Evolutionary conservation across 1,140 invertebrate genomes (phyloP).

Genomic region (Daktulosphaira vitifoliae): DNA sequence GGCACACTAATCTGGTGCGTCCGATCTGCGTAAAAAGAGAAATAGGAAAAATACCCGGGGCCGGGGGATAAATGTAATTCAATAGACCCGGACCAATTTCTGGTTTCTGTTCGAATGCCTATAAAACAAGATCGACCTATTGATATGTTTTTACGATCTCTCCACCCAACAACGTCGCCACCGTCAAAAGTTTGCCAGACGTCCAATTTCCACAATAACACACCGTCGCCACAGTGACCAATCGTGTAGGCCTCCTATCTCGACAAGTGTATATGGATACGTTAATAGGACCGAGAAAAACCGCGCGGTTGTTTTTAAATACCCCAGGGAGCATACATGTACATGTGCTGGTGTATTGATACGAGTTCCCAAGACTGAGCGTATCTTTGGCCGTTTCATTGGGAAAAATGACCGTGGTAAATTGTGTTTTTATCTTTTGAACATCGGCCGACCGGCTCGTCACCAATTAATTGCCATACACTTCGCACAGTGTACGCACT

Average conservation of each 20-base stretch:
- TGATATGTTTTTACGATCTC: conserved; percentile 29
- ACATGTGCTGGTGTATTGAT: too few relatives aligned
- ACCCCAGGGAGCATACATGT: conserved; percentile 6
- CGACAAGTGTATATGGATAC: too few relatives aligned
- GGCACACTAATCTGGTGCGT: too few relatives aligned
- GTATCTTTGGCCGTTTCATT: too few relatives aligned
- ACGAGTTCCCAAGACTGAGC: too few relatives aligned
- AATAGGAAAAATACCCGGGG: too few relatives aligned
- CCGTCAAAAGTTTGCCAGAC: neutral
- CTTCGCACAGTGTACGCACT: neutral
- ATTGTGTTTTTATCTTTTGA: conserved; percentile 32
- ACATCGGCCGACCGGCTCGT: neutral
- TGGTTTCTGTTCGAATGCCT: neutral
- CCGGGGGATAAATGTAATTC: too few relatives aligned
- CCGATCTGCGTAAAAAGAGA: too few relatives aligned
- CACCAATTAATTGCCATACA: conserved; percentile 22
- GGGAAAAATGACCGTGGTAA: neutral
- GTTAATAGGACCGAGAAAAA: neutral
- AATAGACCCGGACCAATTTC: too few relatives aligned
- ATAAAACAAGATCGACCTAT: conserved; percentile 33
- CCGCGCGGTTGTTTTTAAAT: conserved; percentile 23
- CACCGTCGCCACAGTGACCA: neutral
- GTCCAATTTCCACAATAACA: conserved; percentile 7
- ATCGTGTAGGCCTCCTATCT: neutral
- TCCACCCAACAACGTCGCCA: neutral